phyloP scores from a whole-genome alignment of 1,140 invertebrate genomes.

The Bombus huntii region DNA sequence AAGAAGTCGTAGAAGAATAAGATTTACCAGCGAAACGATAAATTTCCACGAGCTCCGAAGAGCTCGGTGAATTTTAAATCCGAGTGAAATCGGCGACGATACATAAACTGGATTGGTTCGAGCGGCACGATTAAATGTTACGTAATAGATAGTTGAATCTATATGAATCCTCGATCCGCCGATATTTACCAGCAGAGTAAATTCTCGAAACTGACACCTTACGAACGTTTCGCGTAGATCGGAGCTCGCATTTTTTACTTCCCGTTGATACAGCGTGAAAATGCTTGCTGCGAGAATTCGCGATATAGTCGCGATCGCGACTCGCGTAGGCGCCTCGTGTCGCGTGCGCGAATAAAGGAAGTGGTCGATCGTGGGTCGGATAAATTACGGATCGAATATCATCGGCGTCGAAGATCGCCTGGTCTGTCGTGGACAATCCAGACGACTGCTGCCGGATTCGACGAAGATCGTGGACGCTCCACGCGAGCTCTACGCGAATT shows the following conservation, averaged over 20 bases:
- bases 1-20: neutral
- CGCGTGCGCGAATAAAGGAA: slow-evolving; percentile 66
- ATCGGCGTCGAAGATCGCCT: slow-evolving; percentile 31
- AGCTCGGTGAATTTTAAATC: neutral
- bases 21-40: neutral
- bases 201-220: neutral
- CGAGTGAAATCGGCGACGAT: neutral
- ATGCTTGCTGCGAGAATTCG: neutral
- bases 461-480: neutral
- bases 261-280: neutral
- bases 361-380: slow-evolving; percentile 45
- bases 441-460: slow-evolving; percentile 5
- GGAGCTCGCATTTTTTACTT: neutral
- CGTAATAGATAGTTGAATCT: neutral
- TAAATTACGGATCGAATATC: slow-evolving; percentile 52
- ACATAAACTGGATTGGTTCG: neutral
- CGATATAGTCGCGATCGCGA: neutral
- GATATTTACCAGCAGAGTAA: slow-evolving; percentile 5
- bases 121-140: neutral
- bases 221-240: no score
- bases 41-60: neutral
- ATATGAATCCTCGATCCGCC: neutral
- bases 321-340: slow-evolving; percentile 41
- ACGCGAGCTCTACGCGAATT: no score
- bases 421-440: neutral